Base-by-base conservation (phyloP, 2,113 vertebrate genomes). In the Centrocercus urophasianus region DNA sequence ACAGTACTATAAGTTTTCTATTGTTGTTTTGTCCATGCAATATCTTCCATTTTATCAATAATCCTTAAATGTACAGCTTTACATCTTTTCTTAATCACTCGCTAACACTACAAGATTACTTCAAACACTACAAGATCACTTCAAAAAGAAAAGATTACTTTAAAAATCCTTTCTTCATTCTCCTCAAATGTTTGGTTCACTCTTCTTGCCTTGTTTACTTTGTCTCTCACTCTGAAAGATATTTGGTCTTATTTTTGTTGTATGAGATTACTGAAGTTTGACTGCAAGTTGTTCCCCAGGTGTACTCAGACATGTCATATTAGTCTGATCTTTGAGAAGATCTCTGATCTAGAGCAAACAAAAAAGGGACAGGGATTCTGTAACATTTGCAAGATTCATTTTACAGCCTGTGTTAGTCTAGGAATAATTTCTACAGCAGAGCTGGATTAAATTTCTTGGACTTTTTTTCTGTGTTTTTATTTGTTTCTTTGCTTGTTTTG, bases 21-120 rank as follows among this genome's bases (percentile, higher is more conserved):
- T 71, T 59, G 4, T 50, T 74, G 50, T 45, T 83, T 83, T 88
- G 64, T 63, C 60, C 57, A 25, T 34, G 45, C 59, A 88, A 74
- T 93, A 89, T 91, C 42, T 90, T 63, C 45, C 19, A 54, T 43
- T 56, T 90, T 91, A 95, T 90, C 61, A 40, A 32, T 78, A 93
- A 74, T 72, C 42, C 28, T 90, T 69, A 77, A 65, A 50, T 60
- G 56, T 86, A 93, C 42, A 86, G 14, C 13, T 85, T 86, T 83
- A 80, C 22, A 77, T 63, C 21, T 12, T 83, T 74, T 87, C 82
- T 77, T 89, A 47, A 83, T 76, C 48, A 59, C 40, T 42, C 24
- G 70, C 28, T 66, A 84, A 82, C 27, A 83, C 8, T 27, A 80
- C 45, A 87, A 3, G 10, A 66, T 66, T 73, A 63, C 30, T 75